Evolutionary conservation across 2,113 vertebrate genomes (phyloP).

Genomic region (Neopipo cinnamomea): DNA sequence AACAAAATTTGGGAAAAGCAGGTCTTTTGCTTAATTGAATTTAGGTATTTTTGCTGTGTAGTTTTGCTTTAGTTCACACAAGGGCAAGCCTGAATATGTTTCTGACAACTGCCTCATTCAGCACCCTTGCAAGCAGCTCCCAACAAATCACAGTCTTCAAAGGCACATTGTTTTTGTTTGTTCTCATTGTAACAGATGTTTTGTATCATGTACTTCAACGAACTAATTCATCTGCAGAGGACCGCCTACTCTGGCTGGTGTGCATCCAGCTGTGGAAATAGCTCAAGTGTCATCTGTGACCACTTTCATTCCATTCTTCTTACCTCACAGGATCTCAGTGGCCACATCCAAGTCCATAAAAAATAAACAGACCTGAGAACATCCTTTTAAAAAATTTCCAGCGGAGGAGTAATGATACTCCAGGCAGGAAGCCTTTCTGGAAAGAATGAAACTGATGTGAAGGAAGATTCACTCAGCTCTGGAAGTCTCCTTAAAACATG

Average conservation of each 20-base stretch:
- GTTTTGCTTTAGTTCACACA: constrained; percentile 58
- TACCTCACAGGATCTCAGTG: constrained; percentile 74
- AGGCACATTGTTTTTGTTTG: constrained; percentile 70
- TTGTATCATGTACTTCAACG: constrained; percentile 73
- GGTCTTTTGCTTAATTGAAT: background rate
- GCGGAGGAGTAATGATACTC: constrained; percentile 49
- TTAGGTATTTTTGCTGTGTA: constrained; percentile 23
- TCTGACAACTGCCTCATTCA: constrained; percentile 49
- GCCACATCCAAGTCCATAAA: constrained; percentile 70
- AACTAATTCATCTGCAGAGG: constrained; percentile 69
- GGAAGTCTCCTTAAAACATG: constrained; percentile 9
- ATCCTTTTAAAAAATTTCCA: constrained; percentile 70
- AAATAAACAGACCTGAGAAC: constrained; percentile 74
- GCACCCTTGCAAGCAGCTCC: constrained; percentile 37
- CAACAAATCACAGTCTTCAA: constrained; percentile 69
- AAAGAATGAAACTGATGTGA: constrained; percentile 58
- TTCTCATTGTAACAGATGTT: constrained; percentile 75
- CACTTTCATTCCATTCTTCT: constrained; percentile 72
- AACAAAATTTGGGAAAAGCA: background rate
- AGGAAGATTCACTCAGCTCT: constrained; percentile 31
- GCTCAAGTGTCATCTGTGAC: constrained; percentile 69
- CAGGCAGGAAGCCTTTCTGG: constrained; percentile 61
- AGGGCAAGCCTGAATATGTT: constrained; percentile 54
- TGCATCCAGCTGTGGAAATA: constrained; percentile 79
- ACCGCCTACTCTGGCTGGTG: constrained; percentile 66